phyloP scores from a whole-genome alignment of 1,140 invertebrate species.

The Drosophila nigrodunni region DNA sequence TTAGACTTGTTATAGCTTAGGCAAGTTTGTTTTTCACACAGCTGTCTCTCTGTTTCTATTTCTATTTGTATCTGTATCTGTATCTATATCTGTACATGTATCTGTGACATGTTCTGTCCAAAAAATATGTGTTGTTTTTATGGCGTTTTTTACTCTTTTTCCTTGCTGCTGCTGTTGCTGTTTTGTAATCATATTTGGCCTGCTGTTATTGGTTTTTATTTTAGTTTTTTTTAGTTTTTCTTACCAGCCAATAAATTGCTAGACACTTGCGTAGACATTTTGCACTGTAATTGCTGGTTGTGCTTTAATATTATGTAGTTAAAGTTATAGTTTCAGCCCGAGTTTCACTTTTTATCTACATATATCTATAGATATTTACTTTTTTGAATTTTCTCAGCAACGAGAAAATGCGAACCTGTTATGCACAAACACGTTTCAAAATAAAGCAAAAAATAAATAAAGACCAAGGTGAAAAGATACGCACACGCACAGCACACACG shows the following conservation, averaged over 20 bases:
- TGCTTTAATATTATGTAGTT: slow-evolving; percentile 22
- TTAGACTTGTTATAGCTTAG: background rate
- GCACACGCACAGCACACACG: background rate
- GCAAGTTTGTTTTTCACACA: slow-evolving; percentile 15
- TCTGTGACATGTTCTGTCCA: slow-evolving; percentile 26
- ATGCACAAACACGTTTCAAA: slow-evolving; percentile 28
- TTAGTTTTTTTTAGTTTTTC: slow-evolving; percentile 19
- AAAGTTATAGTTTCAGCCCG: slow-evolving; percentile 10
- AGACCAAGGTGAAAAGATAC: slow-evolving; percentile 37
- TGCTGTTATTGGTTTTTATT: slow-evolving; percentile 24
- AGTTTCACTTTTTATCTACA: background rate
- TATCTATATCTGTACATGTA: background rate
- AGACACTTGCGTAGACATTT: slow-evolving; percentile 79
- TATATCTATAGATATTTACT: background rate
- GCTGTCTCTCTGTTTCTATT: slow-evolving; percentile 7
- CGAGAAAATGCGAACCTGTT: slow-evolving; percentile 28
- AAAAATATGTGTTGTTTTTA: slow-evolving; percentile 23
- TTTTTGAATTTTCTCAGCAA: slow-evolving; percentile 5
- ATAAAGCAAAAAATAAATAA: background rate
- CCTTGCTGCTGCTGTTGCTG: background rate
- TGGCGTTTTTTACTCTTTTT: background rate
- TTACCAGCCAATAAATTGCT: slow-evolving; percentile 79
- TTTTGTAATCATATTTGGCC: slow-evolving; percentile 39
- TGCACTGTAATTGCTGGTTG: slow-evolving; percentile 46
- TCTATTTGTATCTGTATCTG: slow-evolving; percentile 3